A percentile compares a stretch with the other conserved stretches of the same genome.
These are phyloP conservation scores for Abscondita cerata DNA, from an alignment of 2,888 invertebrate genomes.

Conservation along the genomic window DNA sequence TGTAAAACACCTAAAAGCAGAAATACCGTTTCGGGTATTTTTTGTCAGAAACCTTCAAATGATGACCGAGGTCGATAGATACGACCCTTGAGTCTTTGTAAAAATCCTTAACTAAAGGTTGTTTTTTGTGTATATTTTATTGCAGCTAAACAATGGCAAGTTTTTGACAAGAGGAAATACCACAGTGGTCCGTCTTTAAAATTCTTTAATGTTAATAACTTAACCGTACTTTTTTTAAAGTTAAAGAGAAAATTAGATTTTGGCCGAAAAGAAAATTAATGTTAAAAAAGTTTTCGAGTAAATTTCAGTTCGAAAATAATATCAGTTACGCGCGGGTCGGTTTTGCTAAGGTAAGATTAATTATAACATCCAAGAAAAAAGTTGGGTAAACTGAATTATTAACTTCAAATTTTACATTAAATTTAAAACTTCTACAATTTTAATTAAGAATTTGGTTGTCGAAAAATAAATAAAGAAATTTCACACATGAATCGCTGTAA, in stretches of 20 bases:
- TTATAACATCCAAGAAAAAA: slow-evolving; percentile 21
- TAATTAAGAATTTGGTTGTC: too few relatives aligned
- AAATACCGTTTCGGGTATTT: slow-evolving; percentile 51
- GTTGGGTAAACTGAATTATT: slow-evolving; percentile 12
- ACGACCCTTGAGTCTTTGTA: slow-evolving; percentile 35
- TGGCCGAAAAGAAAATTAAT: slow-evolving; percentile 24
- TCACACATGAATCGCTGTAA: too few relatives aligned
- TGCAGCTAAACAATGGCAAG: slow-evolving; percentile 39
- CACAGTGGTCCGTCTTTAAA: slow-evolving; percentile 19
- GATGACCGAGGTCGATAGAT: slow-evolving; percentile 38
- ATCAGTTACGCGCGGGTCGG: slow-evolving; percentile 41
- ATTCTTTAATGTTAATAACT: slow-evolving; percentile 18
- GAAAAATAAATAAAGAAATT: too few relatives aligned
- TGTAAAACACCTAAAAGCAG: slow-evolving; percentile 48
- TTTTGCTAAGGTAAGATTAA: slow-evolving; percentile 31
- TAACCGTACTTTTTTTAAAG: slow-evolving; percentile 15
- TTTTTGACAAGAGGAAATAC: slow-evolving; percentile 38
- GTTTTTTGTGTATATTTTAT: slow-evolving; percentile 41
- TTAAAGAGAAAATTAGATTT: slow-evolving; percentile 20
- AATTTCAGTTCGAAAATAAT: slow-evolving; percentile 43
- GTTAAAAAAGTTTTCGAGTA: slow-evolving; percentile 36
- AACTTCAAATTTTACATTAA: slow-evolving; percentile 17
- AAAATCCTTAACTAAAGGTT: slow-evolving; percentile 33
- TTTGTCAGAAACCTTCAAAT: slow-evolving; percentile 40
- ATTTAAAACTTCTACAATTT: slow-evolving; percentile 14